These are phyloP conservation scores for Criorhina ranunculi DNA, from an alignment of 2,888 invertebrate species.

Conservation along the genomic window DNA sequence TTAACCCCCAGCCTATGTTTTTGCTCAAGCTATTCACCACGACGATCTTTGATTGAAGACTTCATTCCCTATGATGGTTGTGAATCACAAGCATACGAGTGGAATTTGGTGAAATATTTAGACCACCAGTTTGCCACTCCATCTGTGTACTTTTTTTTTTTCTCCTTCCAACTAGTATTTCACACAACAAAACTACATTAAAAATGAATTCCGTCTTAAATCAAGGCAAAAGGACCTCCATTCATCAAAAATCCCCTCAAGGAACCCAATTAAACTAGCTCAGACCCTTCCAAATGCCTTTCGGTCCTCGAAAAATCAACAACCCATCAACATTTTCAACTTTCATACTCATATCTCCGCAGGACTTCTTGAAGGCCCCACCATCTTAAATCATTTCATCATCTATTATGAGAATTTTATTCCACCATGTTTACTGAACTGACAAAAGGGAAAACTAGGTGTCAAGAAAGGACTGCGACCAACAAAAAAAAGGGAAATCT, in stretches of 20 bases:
- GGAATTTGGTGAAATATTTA: too few species aligned
- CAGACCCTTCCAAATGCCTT: not conserved
- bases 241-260: not conserved
- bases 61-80: too few species aligned
- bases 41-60: too few species aligned
- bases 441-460: conserved; percentile 23
- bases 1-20: too few species aligned
- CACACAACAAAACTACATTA: not conserved
- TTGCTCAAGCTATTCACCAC: too few species aligned
- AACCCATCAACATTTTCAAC: not conserved
- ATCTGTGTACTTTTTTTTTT: too few species aligned
- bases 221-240: not conserved
- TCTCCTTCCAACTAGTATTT: not conserved
- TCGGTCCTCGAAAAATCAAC: not conserved
- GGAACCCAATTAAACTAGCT: conserved; percentile 1
- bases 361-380: not conserved
- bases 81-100: too few species aligned
- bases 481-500: not conserved
- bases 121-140: too few species aligned
- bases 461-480: not conserved
- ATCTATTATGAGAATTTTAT: conserved; percentile 9
- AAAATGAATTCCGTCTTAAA: not conserved
- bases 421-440: conserved; percentile 5
- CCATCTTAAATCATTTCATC: not conserved
- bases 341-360: conserved; percentile 3